These are phyloP conservation scores for Eretmodus cyanostictus DNA, from an alignment of 2,113 vertebrate genomes.

Conservation along the genomic window DNA sequence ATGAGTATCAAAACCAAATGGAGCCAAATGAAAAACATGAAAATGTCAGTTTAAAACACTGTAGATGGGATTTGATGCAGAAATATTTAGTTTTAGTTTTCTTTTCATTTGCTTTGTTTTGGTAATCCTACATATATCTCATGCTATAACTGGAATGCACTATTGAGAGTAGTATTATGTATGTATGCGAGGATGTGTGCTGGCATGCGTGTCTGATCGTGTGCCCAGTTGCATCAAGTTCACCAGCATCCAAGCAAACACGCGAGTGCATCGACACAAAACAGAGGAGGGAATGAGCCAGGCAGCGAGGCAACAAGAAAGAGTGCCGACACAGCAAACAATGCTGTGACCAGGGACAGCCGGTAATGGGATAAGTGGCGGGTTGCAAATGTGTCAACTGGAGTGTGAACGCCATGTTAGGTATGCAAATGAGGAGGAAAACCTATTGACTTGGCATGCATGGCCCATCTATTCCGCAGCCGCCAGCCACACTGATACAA, in stretches of 20 bases:
- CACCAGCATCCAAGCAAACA: slow-evolving; percentile 11
- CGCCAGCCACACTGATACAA: slow-evolving; percentile 4
- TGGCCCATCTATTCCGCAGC: slow-evolving; percentile 30
- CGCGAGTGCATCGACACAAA: not conserved
- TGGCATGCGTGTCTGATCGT: not conserved
- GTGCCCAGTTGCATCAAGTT: not conserved
- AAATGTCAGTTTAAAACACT: not conserved
- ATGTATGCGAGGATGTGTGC: not conserved
- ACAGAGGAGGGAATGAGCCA: not conserved
- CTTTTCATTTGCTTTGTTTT: not conserved
- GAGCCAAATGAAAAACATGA: not conserved
- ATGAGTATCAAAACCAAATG: not conserved
- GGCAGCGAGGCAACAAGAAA: slow-evolving; percentile 10
- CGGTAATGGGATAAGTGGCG: slow-evolving; percentile 66
- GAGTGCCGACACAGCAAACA: slow-evolving; percentile 58
- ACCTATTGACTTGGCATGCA: slow-evolving; percentile 36
- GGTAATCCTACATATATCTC: not conserved
- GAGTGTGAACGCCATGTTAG: slow-evolving; percentile 61
- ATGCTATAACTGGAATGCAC: not conserved
- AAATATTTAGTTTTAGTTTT: not conserved
- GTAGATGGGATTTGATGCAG: not conserved
- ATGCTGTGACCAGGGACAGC: slow-evolving; percentile 33
- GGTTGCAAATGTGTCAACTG: slow-evolving; percentile 65
- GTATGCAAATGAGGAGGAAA: slow-evolving; percentile 59
- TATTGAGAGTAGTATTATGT: not conserved